Conservation (phyloP, 2,888 invertebrate genomes). For the Trissoscelio sp. region DNA sequence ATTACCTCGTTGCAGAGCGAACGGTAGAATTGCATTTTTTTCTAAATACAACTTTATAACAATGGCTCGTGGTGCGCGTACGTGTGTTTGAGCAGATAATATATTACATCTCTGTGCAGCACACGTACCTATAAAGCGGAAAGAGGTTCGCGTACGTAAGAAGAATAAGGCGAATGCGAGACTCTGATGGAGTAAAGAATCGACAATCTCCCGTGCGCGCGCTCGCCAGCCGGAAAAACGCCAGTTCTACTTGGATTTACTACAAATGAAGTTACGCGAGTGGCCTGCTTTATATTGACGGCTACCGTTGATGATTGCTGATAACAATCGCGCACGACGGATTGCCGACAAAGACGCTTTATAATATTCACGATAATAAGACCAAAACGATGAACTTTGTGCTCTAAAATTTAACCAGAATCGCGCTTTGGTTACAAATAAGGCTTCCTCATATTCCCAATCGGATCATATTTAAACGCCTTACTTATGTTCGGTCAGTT, state of each 20-base stretch:
- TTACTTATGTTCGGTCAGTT: constrained; percentile 55
- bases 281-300: constrained; percentile 25
- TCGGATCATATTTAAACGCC: constrained; percentile 57
- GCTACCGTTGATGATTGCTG: constrained; percentile 19
- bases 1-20: constrained; percentile 34
- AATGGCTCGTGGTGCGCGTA: constrained; percentile 42
- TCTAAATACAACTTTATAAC: constrained; percentile 56
- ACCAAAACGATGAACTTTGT: constrained; percentile 4
- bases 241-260: constrained; percentile 63
- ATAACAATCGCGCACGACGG: constrained; percentile 23
- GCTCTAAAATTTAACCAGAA: constrained; percentile 30
- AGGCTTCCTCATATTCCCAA: constrained; percentile 40
- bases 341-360: constrained; percentile 19
- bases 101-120: constrained; percentile 55
- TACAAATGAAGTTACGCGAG: constrained; percentile 64
- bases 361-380: constrained; percentile 48
- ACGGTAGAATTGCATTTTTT: constrained; percentile 41
- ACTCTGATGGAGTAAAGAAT: constrained; percentile 54
- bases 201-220: constrained; percentile 48
- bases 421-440: constrained; percentile 38
- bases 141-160: constrained; percentile 42
- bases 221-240: constrained; percentile 58
- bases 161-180: constrained; percentile 54
- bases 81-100: constrained; percentile 58
- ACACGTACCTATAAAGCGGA: constrained; percentile 52